Conservation (phyloP, 2,888 invertebrate species). For the Brachyopa scutellaris region DNA sequence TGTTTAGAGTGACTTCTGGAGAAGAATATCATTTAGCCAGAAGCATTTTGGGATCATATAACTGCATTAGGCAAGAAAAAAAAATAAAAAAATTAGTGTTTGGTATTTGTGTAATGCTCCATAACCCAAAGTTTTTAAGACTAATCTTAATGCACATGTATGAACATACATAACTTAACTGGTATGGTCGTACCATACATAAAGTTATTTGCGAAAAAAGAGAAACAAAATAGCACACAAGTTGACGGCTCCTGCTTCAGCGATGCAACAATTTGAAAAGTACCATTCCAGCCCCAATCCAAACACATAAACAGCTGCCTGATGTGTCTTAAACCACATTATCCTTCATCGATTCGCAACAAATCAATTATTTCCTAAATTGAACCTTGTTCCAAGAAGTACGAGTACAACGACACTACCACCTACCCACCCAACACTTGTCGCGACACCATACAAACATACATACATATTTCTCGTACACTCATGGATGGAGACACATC, state of each 20-base stretch:
- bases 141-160: too few relatives aligned
- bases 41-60: too few relatives aligned
- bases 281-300: not conserved
- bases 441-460: conserved; percentile 39
- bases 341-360: conserved; percentile 69
- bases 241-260: not conserved
- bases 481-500: conserved; percentile 38
- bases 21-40: too few relatives aligned
- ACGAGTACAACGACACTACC: conserved; percentile 29
- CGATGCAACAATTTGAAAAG: not conserved
- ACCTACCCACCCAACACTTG: conserved; percentile 1
- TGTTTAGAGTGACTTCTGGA: too few relatives aligned
- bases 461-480: conserved; percentile 3
- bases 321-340: conserved; percentile 60
- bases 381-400: conserved; percentile 58
- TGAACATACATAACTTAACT: too few relatives aligned
- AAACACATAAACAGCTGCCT: conserved; percentile 26
- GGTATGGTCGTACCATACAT: too few relatives aligned
- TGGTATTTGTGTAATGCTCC: too few relatives aligned
- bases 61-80: too few relatives aligned
- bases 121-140: too few relatives aligned
- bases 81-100: too few relatives aligned
- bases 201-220: too few relatives aligned
- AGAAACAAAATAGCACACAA: too few relatives aligned
- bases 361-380: conserved; percentile 71